Conservation (phyloP, 1,140 invertebrate species). For the Sitophilus oryzae region DNA sequence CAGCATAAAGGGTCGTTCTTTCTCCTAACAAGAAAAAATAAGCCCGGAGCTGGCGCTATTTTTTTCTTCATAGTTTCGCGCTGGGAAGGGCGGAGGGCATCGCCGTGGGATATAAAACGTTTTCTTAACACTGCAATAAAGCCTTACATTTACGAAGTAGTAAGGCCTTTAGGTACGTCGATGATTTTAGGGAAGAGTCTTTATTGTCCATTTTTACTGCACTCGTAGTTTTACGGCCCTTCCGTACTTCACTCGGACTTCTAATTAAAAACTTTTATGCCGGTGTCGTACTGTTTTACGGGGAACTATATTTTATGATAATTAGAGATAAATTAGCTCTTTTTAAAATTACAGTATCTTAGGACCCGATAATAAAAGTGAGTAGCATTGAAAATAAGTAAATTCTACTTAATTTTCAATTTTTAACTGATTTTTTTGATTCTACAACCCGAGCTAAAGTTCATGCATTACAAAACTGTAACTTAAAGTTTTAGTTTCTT, state of each 20-base stretch:
- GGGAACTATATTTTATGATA: too few relatives aligned
- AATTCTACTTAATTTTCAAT: too few relatives aligned
- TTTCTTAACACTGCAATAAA: constrained; percentile 13
- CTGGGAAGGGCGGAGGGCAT: not conserved
- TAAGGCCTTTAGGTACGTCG: constrained; percentile 1
- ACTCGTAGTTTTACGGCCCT: not conserved
- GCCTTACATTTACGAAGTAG: constrained; percentile 8
- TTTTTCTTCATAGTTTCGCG: constrained; percentile 11
- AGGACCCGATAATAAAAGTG: too few relatives aligned
- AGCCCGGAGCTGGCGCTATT: constrained; percentile 4
- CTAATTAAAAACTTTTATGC: not conserved
- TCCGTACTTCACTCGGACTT: not conserved
- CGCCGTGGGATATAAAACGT: constrained; percentile 3
- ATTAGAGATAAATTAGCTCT: too few relatives aligned
- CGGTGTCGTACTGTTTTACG: not conserved
- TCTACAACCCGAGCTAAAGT: too few relatives aligned
- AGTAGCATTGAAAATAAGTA: too few relatives aligned
- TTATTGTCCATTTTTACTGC: not conserved
- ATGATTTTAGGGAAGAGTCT: not conserved
- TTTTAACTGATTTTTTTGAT: too few relatives aligned
- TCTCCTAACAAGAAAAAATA: not conserved
- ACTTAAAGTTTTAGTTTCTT: too few relatives aligned
- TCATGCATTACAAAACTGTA: too few relatives aligned
- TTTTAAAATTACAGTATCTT: too few relatives aligned
- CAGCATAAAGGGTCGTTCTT: not conserved